Conservation (phyloP, 2,888 invertebrate species). For the Rhingia campestris region DNA sequence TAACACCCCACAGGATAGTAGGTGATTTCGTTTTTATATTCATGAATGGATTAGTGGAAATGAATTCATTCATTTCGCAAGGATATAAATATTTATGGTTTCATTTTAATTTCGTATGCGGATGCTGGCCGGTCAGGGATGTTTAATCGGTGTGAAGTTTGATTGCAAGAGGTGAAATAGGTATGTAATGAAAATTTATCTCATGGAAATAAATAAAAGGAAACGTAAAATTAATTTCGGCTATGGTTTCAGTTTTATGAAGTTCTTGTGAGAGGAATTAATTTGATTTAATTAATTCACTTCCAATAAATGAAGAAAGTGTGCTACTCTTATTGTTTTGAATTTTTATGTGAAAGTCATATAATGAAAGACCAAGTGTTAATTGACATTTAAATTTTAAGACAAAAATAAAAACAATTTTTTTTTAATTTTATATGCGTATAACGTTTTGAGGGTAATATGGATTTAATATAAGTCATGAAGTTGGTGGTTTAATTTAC, state of each 20-base stretch:
- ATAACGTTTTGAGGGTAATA: too few relatives aligned
- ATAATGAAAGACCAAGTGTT: too few relatives aligned
- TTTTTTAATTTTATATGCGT: too few relatives aligned
- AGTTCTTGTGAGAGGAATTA: slow-evolving; percentile 17
- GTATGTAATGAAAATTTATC: slow-evolving; percentile 26
- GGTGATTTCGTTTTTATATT: slow-evolving; percentile 31
- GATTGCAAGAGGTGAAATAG: slow-evolving; percentile 11
- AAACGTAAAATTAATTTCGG: neutral
- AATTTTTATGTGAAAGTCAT: neutral
- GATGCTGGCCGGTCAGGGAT: slow-evolving; percentile 29
- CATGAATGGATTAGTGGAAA: slow-evolving; percentile 35
- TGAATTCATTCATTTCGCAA: slow-evolving; percentile 46
- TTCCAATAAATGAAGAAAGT: neutral
- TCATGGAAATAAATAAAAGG: slow-evolving; percentile 5
- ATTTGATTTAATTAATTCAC: slow-evolving; percentile 33
- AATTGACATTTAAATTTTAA: too few relatives aligned
- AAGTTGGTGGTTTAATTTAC: too few relatives aligned
- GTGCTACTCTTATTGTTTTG: neutral
- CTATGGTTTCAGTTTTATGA: slow-evolving; percentile 11
- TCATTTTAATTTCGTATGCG: slow-evolving; percentile 33
- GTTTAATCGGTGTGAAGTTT: slow-evolving; percentile 40
- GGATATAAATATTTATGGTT: slow-evolving; percentile 63
- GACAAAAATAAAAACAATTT: too few relatives aligned
- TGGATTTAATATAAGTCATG: too few relatives aligned
- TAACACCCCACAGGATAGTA: slow-evolving; percentile 8